Base-by-base conservation (phyloP, 2,888 invertebrate species). In the Ellobium chinense region DNA sequence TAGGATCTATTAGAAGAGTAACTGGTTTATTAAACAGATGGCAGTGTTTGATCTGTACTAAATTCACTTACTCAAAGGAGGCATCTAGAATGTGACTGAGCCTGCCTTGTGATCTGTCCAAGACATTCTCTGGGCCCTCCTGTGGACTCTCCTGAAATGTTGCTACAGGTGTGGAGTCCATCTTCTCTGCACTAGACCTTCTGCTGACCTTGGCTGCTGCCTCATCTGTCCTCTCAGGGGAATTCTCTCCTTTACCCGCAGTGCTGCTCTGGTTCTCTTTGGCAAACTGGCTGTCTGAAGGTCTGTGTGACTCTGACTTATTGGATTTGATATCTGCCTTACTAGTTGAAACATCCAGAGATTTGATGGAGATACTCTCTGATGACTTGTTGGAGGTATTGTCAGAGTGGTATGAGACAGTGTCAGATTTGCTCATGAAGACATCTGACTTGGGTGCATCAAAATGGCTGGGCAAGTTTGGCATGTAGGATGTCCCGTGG, bases 31-130 rank as follows among this genome's bases (percentile, higher is more conserved):
- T n/a, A n/a, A n/a, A n/a, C n/a, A n/a, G n/a, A n/a, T n/a, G n/a
- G n/a, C n/a, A n/a, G n/a, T n/a, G n/a, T n/a, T n/a, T n/a, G n/a
- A n/a, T n/a, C n/a, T n/a, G n/a, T n/a, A n/a, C n/a, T n/a, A n/a
- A 63, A 29, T 56, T 14, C 12, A 78, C 78, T 62, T 70, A 78
- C 78, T 79, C 79, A 65, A 39, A 73, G 36, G 72, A 73, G 27
- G 62, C 31, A 66, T 79, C 79, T 27, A 63, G 21, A 46, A 62
- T 56, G 7, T 63, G 39, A 36, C 31, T 72, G 27, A 79, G 36
- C n/a, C 54, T 63, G 18, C 58, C 63, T 4, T 56, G 36, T 7
- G 65, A 73, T 31, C 39, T 73, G 29, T 79, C 72, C 27, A 68
- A 39, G 1, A 21, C n/a, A 46, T 24, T 63, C 18, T 78, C 78